A percentile compares a stretch with the other conserved stretches of the same genome.
Conservation (phyloP, 2,888 invertebrate species). For the Lasioglossum figueresi region DNA sequence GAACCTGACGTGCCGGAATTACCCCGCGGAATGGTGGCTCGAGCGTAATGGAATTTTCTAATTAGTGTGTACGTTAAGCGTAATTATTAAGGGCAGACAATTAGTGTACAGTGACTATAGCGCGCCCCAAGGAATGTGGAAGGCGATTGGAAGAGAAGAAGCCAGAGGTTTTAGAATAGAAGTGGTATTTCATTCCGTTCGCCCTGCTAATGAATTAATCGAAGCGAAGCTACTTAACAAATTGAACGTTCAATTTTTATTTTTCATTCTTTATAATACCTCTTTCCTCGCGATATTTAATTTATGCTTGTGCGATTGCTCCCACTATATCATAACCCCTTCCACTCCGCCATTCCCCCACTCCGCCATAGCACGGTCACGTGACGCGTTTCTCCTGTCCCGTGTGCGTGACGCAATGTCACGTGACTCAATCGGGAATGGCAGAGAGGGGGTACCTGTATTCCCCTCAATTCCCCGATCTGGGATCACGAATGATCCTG, state of each 20-base stretch:
- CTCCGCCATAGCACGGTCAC: too few species aligned
- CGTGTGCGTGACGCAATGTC: too few species aligned
- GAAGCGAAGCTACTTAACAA: neutral
- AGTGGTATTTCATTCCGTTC: neutral
- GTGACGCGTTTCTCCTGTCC: too few species aligned
- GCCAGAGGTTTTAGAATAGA: neutral
- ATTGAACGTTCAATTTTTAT: neutral
- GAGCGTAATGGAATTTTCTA: conserved; percentile 39
- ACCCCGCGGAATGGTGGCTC: neutral
- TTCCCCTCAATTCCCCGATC: too few species aligned
- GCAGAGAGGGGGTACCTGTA: too few species aligned
- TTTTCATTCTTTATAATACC: too few species aligned
- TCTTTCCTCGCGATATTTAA: too few species aligned
- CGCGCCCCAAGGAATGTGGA: neutral
- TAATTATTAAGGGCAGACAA: conserved; percentile 8
- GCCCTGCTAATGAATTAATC: neutral
- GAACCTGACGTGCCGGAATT: neutral
- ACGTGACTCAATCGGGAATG: too few species aligned
- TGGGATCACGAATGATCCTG: too few species aligned
- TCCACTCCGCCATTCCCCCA: too few species aligned
- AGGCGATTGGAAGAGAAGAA: neutral
- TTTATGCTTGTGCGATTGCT: too few species aligned
- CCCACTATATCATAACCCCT: too few species aligned
- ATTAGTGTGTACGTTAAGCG: conserved; percentile 11
- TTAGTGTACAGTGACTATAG: neutral